A percentile compares a stretch with the other conserved stretches of the same genome.
Conservation (phyloP, 2,888 invertebrate genomes). For the Diplolepis rosae region DNA sequence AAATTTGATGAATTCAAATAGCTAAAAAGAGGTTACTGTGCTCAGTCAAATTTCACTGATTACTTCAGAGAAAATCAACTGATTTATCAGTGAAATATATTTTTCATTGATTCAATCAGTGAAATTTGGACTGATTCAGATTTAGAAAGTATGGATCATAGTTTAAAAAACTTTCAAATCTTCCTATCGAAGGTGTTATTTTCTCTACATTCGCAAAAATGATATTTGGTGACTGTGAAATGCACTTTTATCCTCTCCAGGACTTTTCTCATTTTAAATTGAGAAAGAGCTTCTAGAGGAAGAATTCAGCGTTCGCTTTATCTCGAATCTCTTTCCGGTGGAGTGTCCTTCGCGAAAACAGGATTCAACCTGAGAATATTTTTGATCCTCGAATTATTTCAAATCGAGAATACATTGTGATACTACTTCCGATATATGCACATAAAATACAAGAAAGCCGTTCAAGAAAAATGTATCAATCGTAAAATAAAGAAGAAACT, state of each 20-base stretch:
- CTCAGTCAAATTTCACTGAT: too few relatives aligned
- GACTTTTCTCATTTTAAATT: constrained; percentile 5
- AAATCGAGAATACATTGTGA: neutral
- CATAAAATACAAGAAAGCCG: neutral
- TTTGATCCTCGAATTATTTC: neutral
- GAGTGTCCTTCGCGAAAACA: neutral
- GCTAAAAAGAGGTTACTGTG: too few relatives aligned
- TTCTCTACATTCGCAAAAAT: neutral
- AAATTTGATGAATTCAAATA: too few relatives aligned
- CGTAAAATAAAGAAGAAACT: neutral
- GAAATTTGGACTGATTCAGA: too few relatives aligned
- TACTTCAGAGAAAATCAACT: too few relatives aligned
- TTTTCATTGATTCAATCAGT: too few relatives aligned
- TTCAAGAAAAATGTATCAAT: neutral
- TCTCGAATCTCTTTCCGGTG: constrained; percentile 6
- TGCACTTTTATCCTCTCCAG: constrained; percentile 13
- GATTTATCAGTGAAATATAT: too few relatives aligned
- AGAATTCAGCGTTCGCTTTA: constrained; percentile 8
- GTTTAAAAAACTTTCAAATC: too few relatives aligned
- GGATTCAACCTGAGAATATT: neutral
- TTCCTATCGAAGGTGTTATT: too few relatives aligned
- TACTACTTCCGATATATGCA: neutral
- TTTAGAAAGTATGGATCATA: too few relatives aligned
- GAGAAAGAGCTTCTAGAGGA: constrained; percentile 2
- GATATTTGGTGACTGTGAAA: constrained; percentile 8